Conservation (phyloP, 2,797 vertebrate species). For the Pampus argenteus region DNA sequence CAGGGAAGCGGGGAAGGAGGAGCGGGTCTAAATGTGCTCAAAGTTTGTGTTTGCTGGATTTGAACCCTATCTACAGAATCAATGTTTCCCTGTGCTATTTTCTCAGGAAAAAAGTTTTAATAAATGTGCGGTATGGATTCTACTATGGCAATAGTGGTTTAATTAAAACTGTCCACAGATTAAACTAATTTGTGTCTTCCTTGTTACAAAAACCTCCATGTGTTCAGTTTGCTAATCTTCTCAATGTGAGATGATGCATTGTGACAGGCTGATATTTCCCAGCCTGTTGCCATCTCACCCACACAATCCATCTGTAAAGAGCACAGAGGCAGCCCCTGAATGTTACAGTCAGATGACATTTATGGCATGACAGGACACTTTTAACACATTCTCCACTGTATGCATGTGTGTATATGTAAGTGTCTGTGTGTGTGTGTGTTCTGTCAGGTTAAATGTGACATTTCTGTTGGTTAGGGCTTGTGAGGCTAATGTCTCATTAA, state of each 20-base stretch:
- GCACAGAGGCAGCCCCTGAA: conserved; percentile 55
- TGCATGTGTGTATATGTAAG: conserved; percentile 17
- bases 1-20: conserved; percentile 9
- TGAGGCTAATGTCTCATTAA: conserved; percentile 80
- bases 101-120: not conserved
- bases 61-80: conserved; percentile 12
- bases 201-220: conserved; percentile 4
- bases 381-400: conserved; percentile 61
- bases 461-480: conserved; percentile 74
- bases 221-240: conserved; percentile 39
- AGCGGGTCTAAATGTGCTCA: conserved; percentile 5
- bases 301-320: conserved; percentile 66
- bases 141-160: conserved; percentile 7
- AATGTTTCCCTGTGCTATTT: conserved; percentile 1
- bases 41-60: conserved; percentile 7
- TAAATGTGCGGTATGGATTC: conserved; percentile 13
- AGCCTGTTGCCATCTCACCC: conserved; percentile 59
- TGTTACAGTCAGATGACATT: conserved; percentile 82
- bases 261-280: conserved; percentile 74
- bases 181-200: conserved; percentile 26
- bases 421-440: conserved; percentile 32
- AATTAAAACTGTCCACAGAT: conserved; percentile 37
- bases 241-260: conserved; percentile 42
- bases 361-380: conserved; percentile 70
- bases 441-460: conserved; percentile 77